These are phyloP conservation scores for Pseudomugil gertrudae DNA, from an alignment of 2,797 vertebrate species.

Conservation along the genomic window DNA sequence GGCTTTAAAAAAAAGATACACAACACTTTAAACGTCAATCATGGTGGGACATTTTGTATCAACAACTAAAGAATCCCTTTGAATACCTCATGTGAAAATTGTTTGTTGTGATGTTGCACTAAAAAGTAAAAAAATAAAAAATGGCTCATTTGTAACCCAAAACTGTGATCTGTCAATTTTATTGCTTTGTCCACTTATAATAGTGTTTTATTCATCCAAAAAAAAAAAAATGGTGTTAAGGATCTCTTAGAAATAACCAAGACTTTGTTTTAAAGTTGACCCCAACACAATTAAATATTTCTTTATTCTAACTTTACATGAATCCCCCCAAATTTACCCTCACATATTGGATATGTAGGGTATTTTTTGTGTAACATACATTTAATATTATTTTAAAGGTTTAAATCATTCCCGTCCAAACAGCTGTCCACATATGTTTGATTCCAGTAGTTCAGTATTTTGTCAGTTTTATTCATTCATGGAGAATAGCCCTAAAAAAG, in stretches of 20 bases:
- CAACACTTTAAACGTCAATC: slow-evolving; percentile 85
- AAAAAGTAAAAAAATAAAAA: slow-evolving; percentile 86
- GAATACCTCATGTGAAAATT: slow-evolving; percentile 90
- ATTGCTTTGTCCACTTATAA: slow-evolving; percentile 9
- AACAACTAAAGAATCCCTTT: slow-evolving; percentile 84
- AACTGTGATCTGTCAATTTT: slow-evolving; percentile 26
- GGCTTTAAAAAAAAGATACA: slow-evolving; percentile 80
- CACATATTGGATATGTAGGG: background rate
- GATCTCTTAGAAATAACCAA: background rate
- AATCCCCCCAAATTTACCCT: background rate
- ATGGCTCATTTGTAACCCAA: slow-evolving; percentile 84
- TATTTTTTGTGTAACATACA: background rate
- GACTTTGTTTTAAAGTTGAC: background rate
- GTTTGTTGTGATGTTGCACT: slow-evolving; percentile 90
- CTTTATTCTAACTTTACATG: background rate
- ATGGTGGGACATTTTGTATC: slow-evolving; percentile 88
- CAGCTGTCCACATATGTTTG: background rate
- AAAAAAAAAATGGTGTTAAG: background rate
- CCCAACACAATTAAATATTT: background rate
- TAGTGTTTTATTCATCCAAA: background rate
- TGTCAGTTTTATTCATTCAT: background rate
- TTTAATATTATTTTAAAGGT: background rate
- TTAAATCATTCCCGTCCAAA: background rate
- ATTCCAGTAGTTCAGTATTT: background rate
- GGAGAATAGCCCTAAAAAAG: background rate